Evolutionary conservation across 1,140 invertebrate genomes (phyloP).

Genomic region (Aethina tumida): DNA sequence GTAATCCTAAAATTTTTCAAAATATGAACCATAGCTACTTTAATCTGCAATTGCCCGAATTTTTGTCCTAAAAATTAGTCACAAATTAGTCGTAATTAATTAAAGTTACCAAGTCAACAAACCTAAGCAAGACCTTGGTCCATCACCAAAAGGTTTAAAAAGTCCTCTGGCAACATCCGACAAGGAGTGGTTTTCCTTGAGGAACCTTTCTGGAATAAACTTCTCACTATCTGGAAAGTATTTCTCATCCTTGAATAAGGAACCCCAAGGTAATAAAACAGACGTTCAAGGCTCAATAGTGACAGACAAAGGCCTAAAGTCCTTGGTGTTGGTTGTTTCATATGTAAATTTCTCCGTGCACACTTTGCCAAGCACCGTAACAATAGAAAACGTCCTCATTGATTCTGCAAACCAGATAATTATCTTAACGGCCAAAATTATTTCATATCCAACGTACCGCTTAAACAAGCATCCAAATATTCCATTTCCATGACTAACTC

Average conservation of each 20-base stretch:
- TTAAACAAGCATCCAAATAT: conserved; percentile 13
- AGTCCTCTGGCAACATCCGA: neutral
- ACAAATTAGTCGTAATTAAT: neutral
- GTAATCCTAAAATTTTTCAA: conserved; percentile 7
- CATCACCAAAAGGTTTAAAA: conserved; percentile 7
- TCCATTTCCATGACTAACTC: conserved; percentile 10
- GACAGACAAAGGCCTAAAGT: conserved; percentile 6
- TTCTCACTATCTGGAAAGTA: conserved; percentile 1
- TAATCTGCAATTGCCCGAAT: conserved; percentile 6
- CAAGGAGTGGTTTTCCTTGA: neutral
- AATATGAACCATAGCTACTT: conserved; percentile 1
- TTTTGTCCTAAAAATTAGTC: conserved; percentile 5
- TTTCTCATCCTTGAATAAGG: conserved; percentile 4
- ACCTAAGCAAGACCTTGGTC: conserved; percentile 8
- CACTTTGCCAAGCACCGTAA: neutral
- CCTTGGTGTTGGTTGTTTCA: neutral
- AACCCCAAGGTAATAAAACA: neutral
- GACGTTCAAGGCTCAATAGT: conserved; percentile 3
- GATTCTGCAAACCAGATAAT: conserved; percentile 6
- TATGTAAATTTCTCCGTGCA: conserved; percentile 8
- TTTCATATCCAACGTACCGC: too few species aligned
- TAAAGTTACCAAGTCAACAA: neutral
- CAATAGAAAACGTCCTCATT: conserved; percentile 2
- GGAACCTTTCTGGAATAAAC: conserved; percentile 8
- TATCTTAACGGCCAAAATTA: too few species aligned